Evolutionary conservation across 2,797 vertebrate species (phyloP).

Genomic region (Aldrovandia affinis): DNA sequence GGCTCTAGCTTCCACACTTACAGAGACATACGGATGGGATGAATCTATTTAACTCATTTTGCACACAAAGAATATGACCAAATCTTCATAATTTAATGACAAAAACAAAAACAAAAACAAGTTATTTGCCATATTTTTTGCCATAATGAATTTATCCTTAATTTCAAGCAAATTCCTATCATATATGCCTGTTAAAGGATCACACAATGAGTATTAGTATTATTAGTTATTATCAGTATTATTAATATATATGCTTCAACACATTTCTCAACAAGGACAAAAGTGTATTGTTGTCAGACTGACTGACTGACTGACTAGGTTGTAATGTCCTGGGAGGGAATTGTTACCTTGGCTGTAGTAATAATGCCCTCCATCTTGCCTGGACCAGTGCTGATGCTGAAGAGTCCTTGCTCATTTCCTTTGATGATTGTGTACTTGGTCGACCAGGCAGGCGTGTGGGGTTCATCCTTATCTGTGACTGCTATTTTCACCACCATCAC

Average conservation of each 20-base stretch:
- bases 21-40: background rate
- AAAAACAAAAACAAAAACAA: conserved; percentile 41
- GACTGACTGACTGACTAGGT: too few relatives aligned
- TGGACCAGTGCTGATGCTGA: conserved; percentile 67
- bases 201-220: background rate
- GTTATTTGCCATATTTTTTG: conserved; percentile 7
- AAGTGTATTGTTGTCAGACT: background rate
- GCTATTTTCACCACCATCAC: conserved; percentile 64
- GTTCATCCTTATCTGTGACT: conserved; percentile 76
- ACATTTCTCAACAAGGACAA: background rate
- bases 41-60: conserved; percentile 41
- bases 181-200: background rate
- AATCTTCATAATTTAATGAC: conserved; percentile 44
- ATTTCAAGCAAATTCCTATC: background rate
- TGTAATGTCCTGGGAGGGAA: conserved; percentile 26
- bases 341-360: conserved; percentile 74
- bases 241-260: background rate
- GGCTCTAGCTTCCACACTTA: conserved; percentile 66
- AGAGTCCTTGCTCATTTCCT: conserved; percentile 69
- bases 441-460: conserved; percentile 74
- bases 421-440: conserved; percentile 75
- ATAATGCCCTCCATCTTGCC: conserved; percentile 82
- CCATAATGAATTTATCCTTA: background rate
- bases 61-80: background rate
- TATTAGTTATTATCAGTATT: background rate